Evolutionary conservation across 1,140 invertebrate genomes (phyloP), one percentile per base, ranked within the genome.

Genomic region (Carcinoscorpius rotundicauda): DNA sequence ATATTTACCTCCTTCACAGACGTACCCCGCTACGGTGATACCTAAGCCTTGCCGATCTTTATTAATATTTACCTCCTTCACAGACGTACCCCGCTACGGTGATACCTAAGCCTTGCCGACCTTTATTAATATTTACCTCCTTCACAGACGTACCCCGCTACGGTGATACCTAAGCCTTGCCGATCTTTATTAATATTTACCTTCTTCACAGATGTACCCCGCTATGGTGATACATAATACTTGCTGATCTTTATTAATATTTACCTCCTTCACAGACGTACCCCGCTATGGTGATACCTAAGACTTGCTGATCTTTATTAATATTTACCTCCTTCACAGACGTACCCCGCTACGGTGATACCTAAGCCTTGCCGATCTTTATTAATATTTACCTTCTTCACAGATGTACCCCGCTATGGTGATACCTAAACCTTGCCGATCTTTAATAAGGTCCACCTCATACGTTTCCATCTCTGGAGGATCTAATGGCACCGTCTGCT

Each of bases 281-380:
- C 75, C 94, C 97, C 66, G 96, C 97, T 70, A 99, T 98, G 57
- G 97, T 99, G 66, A 99, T 98, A 57, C 97, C 96, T 4, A 98
- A 82, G 3, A 95, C 95, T 75, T 96, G 93, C 71, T 86, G 85
- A 76, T 97, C 94, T 78, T 98, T 98, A 69, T n/a, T n/a, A n/a
- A 29, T 2, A 29, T 29, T 29, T 29, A 29, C 29, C 29, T 29
- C 2, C 29, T 29, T 29, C 29, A 29, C 29, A 29, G 29, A 29
- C 2, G 29, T 29, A 29, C 29, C 29, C 29, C 29, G 29, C 29
- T 29, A 29, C 2, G 29, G 29, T 29, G 29, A 29, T 29, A 29
- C 29, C 29, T 29, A 29, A 29, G 29, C 73, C 49, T 70, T 69
- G 6, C 64, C 65, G 29, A 29, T 29, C 29, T 29, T 29, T 29